Evolutionary conservation across 2,113 vertebrate genomes (phyloP), one percentile per base, ranked within the genome.

Genomic region (Empidonax traillii): DNA sequence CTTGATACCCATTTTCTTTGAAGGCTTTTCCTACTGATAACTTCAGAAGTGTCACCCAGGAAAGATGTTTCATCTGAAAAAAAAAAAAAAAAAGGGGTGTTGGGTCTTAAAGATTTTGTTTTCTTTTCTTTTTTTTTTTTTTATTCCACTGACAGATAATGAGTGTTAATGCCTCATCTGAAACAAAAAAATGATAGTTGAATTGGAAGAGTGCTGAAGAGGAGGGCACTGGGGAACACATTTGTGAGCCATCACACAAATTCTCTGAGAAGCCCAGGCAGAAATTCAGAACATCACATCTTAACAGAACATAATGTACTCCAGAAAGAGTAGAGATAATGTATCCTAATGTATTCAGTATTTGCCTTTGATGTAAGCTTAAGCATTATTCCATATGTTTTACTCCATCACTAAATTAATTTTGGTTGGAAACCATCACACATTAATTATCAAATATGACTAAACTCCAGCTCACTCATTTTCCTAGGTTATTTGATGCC

Each of bases 311-410:
- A 95, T 92, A 92, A 89, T 72, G 79, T 87, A 94, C 93, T 97
- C 96, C 72, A 88, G 93, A 96, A 97, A 96, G 76, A 73, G 72
- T 71, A 76, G 88, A 82, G 75, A 77, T 90, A 94, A 96, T 96
- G 62, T 96, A 87, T 80, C 94, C 96, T 94, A 71, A 85, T 96
- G 86, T 87, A 93, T 96, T 94, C 96, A 97, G 24, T 95, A 76
- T 95, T 98, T 91, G 90, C 96, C 96, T 97, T 82, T 93, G 89
- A 94, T 91, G 90, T 89, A 67, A 95, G 94, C 79, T 77, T 96
- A 94, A n/a, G 78, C 89, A 88, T 85, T 86, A 61, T 86, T 74
- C 80, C 95, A 93, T 93, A 84, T 95, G 85, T 93, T 94, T 88
- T 87, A 94, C 77, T 94, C 83, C 52, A 97, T 80, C 84, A 23